Conservation (phyloP, 2,797 vertebrate genomes). For the Ceryle rudis region DNA sequence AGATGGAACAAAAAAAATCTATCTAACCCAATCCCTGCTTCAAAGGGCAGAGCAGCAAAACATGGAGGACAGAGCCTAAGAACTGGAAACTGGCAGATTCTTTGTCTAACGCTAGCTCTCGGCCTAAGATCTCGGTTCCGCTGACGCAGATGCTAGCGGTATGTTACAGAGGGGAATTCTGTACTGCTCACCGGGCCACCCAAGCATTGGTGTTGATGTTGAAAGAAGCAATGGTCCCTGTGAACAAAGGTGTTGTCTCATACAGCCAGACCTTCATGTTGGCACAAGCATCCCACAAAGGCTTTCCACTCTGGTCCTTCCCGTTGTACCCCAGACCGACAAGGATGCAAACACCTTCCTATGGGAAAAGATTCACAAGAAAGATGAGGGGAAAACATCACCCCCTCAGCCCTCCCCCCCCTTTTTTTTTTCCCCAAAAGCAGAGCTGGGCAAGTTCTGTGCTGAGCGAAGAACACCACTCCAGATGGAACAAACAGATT, state of each 20-base stretch:
- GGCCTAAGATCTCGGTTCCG: not conserved
- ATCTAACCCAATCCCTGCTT: not conserved
- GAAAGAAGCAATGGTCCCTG: slow-evolving; percentile 94
- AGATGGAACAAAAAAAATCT: not conserved
- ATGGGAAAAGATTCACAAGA: not conserved
- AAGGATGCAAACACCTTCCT: slow-evolving; percentile 97
- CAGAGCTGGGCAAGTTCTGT: not conserved
- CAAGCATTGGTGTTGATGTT: slow-evolving; percentile 98
- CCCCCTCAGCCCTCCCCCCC: too few relatives aligned
- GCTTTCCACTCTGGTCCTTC: slow-evolving; percentile 75
- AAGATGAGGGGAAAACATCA: not conserved
- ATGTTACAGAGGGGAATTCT: not conserved
- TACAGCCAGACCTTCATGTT: slow-evolving; percentile 97
- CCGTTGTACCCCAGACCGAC: slow-evolving; percentile 92
- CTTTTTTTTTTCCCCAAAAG: not conserved
- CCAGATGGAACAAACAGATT: not conserved
- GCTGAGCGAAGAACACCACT: not conserved
- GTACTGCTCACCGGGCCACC: slow-evolving; percentile 89
- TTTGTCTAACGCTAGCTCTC: not conserved
- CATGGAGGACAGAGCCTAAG: not conserved
- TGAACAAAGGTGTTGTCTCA: slow-evolving; percentile 94
- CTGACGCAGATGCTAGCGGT: not conserved
- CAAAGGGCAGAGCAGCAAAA: not conserved
- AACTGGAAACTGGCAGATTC: not conserved
- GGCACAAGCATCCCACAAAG: slow-evolving; percentile 92